These are phyloP conservation scores for Calameuta filiformis DNA, from an alignment of 2,888 invertebrate species.

Conservation along the genomic window DNA sequence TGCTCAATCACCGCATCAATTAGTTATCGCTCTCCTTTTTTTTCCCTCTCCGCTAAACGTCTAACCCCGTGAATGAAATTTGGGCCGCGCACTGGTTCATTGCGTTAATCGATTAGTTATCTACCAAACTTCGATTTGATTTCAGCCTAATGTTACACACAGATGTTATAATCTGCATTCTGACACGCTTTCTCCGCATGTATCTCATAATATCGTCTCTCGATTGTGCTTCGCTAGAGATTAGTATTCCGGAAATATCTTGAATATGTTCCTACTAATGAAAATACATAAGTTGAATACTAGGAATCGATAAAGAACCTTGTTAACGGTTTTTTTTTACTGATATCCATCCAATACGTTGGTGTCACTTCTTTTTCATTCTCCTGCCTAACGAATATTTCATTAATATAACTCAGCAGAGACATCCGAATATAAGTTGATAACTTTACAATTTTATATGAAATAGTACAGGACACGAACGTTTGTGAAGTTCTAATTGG, in stretches of 20 bases:
- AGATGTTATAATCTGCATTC: neutral
- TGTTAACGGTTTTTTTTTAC: too few relatives aligned
- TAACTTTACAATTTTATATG: too few relatives aligned
- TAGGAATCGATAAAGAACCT: neutral
- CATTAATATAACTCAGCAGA: neutral
- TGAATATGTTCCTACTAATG: neutral
- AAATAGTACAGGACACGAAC: too few relatives aligned
- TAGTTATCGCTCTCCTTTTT: slow-evolving; percentile 42
- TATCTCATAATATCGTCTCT: neutral
- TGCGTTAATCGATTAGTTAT: neutral
- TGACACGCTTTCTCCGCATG: neutral
- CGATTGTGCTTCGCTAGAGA: neutral
- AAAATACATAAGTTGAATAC: neutral
- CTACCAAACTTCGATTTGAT: neutral
- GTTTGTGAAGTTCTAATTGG: neutral
- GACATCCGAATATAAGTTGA: too few relatives aligned
- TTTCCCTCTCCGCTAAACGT: slow-evolving; percentile 17
- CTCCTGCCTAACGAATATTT: neutral
- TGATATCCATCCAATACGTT: too few relatives aligned
- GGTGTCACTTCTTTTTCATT: neutral
- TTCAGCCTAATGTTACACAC: neutral
- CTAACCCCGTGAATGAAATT: neutral
- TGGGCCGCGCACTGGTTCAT: neutral
- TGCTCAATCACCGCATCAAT: slow-evolving; percentile 47
- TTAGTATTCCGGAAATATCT: neutral